Evolutionary conservation across 2,888 invertebrate species (phyloP).

Genomic region (Aelia acuminata): DNA sequence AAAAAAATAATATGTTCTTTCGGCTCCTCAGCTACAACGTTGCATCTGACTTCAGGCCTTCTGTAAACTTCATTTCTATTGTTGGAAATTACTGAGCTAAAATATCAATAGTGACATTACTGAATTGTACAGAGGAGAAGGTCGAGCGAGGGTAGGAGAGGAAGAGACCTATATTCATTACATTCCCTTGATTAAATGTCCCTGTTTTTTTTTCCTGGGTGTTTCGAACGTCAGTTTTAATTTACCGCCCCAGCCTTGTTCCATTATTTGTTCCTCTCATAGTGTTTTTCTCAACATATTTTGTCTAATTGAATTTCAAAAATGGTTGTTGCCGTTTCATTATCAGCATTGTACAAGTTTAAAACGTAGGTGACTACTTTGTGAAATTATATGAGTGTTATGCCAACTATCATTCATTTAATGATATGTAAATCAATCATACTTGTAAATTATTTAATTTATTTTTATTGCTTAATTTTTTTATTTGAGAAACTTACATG

Average conservation of each 20-base stretch:
- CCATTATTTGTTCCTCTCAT: background rate
- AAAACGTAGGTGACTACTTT: background rate
- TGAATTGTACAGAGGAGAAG: background rate
- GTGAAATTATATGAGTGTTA: no score
- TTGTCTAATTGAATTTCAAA: background rate
- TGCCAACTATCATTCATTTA: no score
- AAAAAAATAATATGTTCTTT: no score
- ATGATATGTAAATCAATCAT: no score
- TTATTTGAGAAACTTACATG: no score
- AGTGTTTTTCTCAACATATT: background rate
- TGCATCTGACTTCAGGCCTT: no score
- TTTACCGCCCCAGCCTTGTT: background rate
- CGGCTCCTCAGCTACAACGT: no score
- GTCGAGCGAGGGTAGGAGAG: no score
- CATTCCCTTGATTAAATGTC: slow-evolving; percentile 36
- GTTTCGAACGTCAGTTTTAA: slow-evolving; percentile 5
- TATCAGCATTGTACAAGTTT: background rate
- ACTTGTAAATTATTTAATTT: no score
- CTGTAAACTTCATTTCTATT: background rate
- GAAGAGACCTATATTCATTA: background rate
- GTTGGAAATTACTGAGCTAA: background rate
- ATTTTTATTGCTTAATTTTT: no score
- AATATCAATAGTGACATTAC: slow-evolving; percentile 11
- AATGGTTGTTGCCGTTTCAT: background rate
- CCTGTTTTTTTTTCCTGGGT: background rate